A percentile compares a stretch with the other conserved stretches of the same genome.
Conservation (phyloP, 2,797 vertebrate species). For the Aphelocoma californica region DNA sequence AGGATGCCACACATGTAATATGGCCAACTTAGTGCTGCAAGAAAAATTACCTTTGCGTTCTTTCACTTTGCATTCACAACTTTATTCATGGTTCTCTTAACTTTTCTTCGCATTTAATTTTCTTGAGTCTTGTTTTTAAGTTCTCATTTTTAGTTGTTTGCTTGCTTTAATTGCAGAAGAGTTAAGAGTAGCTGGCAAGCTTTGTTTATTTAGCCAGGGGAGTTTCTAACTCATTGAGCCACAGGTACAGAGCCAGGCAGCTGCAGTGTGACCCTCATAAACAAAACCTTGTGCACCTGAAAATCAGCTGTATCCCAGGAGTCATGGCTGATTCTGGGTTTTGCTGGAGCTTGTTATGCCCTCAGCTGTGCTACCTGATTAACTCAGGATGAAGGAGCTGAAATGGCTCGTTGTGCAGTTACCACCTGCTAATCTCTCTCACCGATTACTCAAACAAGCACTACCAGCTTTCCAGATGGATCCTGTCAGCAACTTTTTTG, state of each 20-base stretch:
- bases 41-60: not conserved
- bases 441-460: not conserved
- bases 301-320: not conserved
- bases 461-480: slow-evolving; percentile 23
- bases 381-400: not conserved
- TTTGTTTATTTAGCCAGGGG: not conserved
- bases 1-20: not conserved
- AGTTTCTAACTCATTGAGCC: not conserved
- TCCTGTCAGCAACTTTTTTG: slow-evolving; percentile 25
- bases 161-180: not conserved
- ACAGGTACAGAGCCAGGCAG: not conserved
- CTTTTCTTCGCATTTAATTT: not conserved
- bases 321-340: not conserved
- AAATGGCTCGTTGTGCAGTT: slow-evolving; percentile 3
- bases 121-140: not conserved
- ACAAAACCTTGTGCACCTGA: not conserved
- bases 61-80: not conserved
- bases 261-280: not conserved
- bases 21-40: not conserved
- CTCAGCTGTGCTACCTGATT: slow-evolving; percentile 4
- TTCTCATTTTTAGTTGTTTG: not conserved
- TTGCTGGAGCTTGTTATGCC: not conserved
- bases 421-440: slow-evolving; percentile 15
- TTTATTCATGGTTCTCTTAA: not conserved
- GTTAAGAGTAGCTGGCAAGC: not conserved